phyloP scores from a whole-genome alignment of 2,888 invertebrate species.

The Heliconius hortense region DNA sequence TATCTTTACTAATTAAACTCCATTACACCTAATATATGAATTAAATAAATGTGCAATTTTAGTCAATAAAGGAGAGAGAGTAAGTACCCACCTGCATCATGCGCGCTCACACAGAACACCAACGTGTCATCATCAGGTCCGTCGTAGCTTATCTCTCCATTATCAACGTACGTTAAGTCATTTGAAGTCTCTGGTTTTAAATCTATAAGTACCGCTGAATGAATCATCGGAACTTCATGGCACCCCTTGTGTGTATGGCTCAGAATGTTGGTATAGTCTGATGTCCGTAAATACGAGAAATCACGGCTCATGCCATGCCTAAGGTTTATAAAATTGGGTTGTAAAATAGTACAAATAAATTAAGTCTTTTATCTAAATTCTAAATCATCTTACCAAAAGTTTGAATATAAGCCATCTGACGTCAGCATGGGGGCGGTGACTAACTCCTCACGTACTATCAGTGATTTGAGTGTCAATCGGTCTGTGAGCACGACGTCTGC shows the following conservation, averaged over 20 bases:
- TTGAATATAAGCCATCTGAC: constrained; percentile 94
- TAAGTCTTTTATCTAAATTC: background rate
- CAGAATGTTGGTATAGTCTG: constrained; percentile 91
- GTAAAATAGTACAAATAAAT: background rate
- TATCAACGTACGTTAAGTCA: constrained; percentile 87
- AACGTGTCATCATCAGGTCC: constrained; percentile 97
- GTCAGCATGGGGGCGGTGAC: constrained; percentile 93
- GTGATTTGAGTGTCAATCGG: constrained; percentile 79
- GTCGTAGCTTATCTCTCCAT: constrained; percentile 82
- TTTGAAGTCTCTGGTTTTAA: constrained; percentile 83
- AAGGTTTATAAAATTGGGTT: background rate
- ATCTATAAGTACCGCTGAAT: constrained; percentile 92
- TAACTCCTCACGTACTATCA: background rate
- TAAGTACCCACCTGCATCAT: constrained; percentile 75
- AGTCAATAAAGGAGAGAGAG: too few species aligned
- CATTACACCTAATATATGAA: too few species aligned
- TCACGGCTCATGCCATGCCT: constrained; percentile 33
- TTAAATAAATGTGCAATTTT: too few species aligned
- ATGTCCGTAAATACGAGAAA: constrained; percentile 49
- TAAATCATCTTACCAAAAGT: constrained; percentile 89
- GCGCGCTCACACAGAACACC: constrained; percentile 92
- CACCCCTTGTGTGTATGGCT: constrained; percentile 85
- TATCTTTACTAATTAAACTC: too few species aligned
- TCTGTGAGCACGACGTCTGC: constrained; percentile 91
- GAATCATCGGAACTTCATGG: constrained; percentile 94